These are phyloP conservation scores for Balanococcus diminutus DNA, from an alignment of 2,888 invertebrate species.

Conservation along the genomic window DNA sequence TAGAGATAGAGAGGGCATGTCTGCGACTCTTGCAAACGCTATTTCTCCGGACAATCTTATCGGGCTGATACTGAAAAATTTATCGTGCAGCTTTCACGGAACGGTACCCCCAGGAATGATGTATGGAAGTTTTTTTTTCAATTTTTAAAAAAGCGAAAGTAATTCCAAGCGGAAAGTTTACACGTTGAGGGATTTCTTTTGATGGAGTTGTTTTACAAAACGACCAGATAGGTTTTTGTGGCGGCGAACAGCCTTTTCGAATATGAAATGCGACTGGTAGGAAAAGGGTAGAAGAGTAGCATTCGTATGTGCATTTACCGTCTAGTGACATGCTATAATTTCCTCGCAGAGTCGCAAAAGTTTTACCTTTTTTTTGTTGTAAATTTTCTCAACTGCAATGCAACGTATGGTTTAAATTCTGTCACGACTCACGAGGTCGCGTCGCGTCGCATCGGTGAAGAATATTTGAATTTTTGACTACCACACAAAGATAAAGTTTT, in stretches of 20 bases:
- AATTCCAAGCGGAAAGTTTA: slow-evolving; percentile 8
- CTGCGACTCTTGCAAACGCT: not conserved
- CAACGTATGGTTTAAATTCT: not conserved
- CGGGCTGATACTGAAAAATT: slow-evolving; percentile 7
- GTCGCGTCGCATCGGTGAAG: no score
- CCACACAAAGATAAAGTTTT: not conserved
- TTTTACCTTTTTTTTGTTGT: not conserved
- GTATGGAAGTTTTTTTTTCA: slow-evolving; percentile 1
- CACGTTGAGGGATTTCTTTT: slow-evolving; percentile 13
- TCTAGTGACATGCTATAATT: not conserved
- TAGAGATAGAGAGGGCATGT: not conserved
- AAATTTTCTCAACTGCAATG: not conserved
- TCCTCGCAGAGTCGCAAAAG: not conserved
- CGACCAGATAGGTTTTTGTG: not conserved
- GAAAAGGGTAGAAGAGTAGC: not conserved
- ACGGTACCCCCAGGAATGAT: slow-evolving; percentile 21
- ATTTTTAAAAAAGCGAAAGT: slow-evolving; percentile 26
- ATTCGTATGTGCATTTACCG: not conserved
- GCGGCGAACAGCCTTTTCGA: not conserved
- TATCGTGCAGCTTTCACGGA: slow-evolving; percentile 24
- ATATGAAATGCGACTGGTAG: not conserved
- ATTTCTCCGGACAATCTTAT: no score
- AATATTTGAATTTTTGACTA: not conserved
- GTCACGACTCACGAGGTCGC: no score
- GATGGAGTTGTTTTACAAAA: slow-evolving; percentile 1